A percentile compares a stretch with the other conserved stretches of the same genome.
These are phyloP conservation scores for Tenodera sinensis DNA, from an alignment of 2,888 invertebrate genomes.

Conservation along the genomic window DNA sequence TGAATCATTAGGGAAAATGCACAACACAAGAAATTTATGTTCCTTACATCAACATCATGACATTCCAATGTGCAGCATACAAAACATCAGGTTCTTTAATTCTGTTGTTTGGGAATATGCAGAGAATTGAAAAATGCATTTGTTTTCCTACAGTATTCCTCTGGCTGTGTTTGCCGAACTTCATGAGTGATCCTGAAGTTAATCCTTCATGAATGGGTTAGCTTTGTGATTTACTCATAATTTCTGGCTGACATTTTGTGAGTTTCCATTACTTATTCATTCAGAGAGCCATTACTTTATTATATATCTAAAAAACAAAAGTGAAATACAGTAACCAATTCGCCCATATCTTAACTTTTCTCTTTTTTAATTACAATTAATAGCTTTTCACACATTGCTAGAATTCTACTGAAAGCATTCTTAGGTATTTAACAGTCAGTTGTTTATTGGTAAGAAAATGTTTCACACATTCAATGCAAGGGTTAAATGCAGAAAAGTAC, in stretches of 20 bases:
- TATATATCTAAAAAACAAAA: too few relatives aligned
- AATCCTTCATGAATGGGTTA: background rate
- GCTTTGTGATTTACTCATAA: background rate
- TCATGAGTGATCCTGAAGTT: background rate
- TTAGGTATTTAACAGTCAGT: background rate
- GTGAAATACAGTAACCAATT: too few relatives aligned
- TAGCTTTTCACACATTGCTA: too few relatives aligned
- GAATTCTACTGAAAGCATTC: background rate
- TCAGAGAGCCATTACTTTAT: background rate
- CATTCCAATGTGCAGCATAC: background rate
- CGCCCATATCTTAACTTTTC: too few relatives aligned
- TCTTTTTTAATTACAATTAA: too few relatives aligned
- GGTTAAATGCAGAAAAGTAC: background rate
- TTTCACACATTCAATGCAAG: background rate
- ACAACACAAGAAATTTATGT: background rate
- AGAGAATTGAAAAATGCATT: background rate
- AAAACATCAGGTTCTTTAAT: background rate
- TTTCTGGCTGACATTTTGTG: background rate
- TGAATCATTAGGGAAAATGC: background rate
- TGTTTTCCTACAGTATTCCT: background rate
- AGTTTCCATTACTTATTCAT: background rate
- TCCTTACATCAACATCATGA: background rate
- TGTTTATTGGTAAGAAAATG: background rate
- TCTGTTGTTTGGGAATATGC: background rate
- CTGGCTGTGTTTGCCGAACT: background rate